Evolutionary conservation across 2,888 invertebrate species (phyloP).

Genomic region (Congeria kusceri): DNA sequence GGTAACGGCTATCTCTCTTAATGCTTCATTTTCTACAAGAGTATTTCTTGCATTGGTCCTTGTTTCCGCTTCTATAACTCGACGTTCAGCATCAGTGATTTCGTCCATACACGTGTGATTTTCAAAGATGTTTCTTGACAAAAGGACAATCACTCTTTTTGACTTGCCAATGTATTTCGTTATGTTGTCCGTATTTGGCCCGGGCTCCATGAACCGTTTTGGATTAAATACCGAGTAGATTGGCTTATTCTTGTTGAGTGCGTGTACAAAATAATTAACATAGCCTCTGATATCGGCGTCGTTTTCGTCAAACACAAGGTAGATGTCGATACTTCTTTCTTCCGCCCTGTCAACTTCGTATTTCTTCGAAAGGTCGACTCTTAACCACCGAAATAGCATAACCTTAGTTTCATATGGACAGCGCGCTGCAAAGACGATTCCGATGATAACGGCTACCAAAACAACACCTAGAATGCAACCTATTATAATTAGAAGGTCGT

Average conservation of each 20-base stretch:
- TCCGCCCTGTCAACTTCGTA: constrained; percentile 54
- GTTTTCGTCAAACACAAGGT: constrained; percentile 51
- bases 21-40: background rate
- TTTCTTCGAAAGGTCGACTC: constrained; percentile 50
- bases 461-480: constrained; percentile 6
- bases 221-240: constrained; percentile 56
- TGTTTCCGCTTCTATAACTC: constrained; percentile 23
- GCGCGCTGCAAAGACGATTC: constrained; percentile 48
- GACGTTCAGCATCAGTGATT: constrained; percentile 54
- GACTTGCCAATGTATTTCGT: constrained; percentile 51
- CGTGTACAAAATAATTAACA: constrained; percentile 53
- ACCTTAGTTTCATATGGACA: constrained; percentile 71
- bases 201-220: constrained; percentile 43
- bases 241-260: constrained; percentile 57
- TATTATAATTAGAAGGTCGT: constrained; percentile 14
- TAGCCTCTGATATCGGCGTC: constrained; percentile 60
- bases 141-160: constrained; percentile 56
- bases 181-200: constrained; percentile 28
- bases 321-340: constrained; percentile 54
- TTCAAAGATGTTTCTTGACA: constrained; percentile 54
- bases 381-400: constrained; percentile 29
- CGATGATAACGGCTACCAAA: constrained; percentile 1
- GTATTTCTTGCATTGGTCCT: background rate
- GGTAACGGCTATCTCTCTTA: background rate
- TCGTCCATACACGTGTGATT: constrained; percentile 47